A percentile compares a stretch with the other conserved stretches of the same genome.
These are phyloP conservation scores for Meteorus cinctellus DNA, from an alignment of 2,888 invertebrate species.

Conservation along the genomic window DNA sequence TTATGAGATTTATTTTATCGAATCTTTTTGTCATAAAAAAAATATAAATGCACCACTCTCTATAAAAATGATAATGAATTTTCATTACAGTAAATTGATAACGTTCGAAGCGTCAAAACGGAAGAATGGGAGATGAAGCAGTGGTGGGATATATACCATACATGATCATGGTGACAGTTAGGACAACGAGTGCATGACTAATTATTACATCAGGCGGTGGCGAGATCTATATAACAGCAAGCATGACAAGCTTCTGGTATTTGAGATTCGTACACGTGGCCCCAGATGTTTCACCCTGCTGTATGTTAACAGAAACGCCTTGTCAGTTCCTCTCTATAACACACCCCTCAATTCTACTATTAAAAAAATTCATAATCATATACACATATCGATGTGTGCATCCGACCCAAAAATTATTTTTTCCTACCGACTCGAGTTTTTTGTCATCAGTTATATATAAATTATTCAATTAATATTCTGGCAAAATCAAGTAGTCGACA, in stretches of 20 bases:
- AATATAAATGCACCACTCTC: not conserved
- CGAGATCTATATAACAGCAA: slow-evolving; percentile 12
- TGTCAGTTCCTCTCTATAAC: slow-evolving; percentile 28
- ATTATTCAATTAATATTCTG: too few relatives aligned
- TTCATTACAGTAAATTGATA: slow-evolving; percentile 32
- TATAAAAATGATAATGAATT: slow-evolving; percentile 33
- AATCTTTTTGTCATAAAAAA: slow-evolving; percentile 16
- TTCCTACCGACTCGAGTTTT: too few relatives aligned
- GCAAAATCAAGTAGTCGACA: too few relatives aligned
- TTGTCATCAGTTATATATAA: too few relatives aligned
- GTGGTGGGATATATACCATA: not conserved
- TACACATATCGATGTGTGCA: not conserved
- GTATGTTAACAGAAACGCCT: slow-evolving; percentile 43
- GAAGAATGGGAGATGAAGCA: not conserved
- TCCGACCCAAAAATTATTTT: not conserved
- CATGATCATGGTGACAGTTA: slow-evolving; percentile 15
- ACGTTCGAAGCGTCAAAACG: slow-evolving; percentile 16
- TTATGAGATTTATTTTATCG: not conserved
- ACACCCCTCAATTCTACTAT: slow-evolving; percentile 12
- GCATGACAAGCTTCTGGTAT: slow-evolving; percentile 45
- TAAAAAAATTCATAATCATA: slow-evolving; percentile 29
- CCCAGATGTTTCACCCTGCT: slow-evolving; percentile 45
- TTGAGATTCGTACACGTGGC: slow-evolving; percentile 45
- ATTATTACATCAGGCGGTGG: slow-evolving; percentile 39
- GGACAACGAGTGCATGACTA: slow-evolving; percentile 40